Evolutionary conservation across 2,888 invertebrate species (phyloP), one percentile per base, ranked within the genome.

Genomic region (Lasioglossum marginatum): DNA sequence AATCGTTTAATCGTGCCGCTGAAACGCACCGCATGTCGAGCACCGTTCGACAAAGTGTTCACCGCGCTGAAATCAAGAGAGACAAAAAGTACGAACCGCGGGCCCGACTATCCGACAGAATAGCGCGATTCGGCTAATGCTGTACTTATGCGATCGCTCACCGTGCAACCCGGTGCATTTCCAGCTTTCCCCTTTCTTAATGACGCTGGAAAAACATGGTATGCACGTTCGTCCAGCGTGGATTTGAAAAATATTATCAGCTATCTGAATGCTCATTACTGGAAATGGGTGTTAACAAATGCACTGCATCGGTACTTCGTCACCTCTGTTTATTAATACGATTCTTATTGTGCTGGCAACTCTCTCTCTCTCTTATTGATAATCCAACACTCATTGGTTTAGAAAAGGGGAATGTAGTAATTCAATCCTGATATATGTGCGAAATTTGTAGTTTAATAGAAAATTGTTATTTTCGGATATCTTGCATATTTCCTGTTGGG

Each of bases 1-100:
- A 83, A 90, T 81, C 78, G 86, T 79, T 85, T 79, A 79, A 86
- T 83, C 84, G 77, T 37, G 52, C 43, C 75, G 63, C 60, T 71
- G 71, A 80, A 73, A 83, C 57, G 71, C 34, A 71, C 43, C 75
- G 45, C 71, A 52, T 43, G 75, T 75, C 75, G 40, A 34, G 40
- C 66, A 10, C 37, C 34, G 45, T 71, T 72, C 63, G 68, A 77
- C 40, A 74, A 63, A 76, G 43, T 48, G 72, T 75, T 23, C 48
- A 45, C 31, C 27, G 19, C 34, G 66, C 31, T 40, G 63, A 73
- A 66, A 77, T 81, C 83, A 52, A 63, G 45, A 31, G 68, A 66
- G 45, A 37, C 27, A 23, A 78, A 70, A 75, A 63, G 12, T 19
- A 14, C 12, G 23, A 27, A 14, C n/a, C 43, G 34, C 48, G 27